Evolutionary conservation across 2,888 invertebrate genomes (phyloP).

Genomic region (Lottia scabra): DNA sequence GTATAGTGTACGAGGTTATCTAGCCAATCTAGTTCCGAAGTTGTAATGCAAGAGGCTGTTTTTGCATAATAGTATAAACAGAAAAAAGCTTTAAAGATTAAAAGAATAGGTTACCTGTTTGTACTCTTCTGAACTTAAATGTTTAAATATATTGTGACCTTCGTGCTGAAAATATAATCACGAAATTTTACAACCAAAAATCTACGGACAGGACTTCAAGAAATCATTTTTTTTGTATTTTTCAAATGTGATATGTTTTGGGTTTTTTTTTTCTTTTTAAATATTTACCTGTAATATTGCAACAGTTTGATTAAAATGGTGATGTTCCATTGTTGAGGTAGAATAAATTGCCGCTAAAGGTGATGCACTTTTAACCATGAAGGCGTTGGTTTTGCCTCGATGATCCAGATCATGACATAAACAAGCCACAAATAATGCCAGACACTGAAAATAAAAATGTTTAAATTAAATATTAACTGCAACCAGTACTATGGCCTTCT

Average conservation of each 20-base stretch:
- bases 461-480: background rate
- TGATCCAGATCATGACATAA: constrained; percentile 90
- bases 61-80: no score
- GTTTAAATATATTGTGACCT: constrained; percentile 86
- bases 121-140: constrained; percentile 79
- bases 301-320: constrained; percentile 89
- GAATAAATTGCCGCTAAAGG: constrained; percentile 87
- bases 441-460: constrained; percentile 72
- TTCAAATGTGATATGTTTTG: no score
- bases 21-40: no score
- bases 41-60: no score
- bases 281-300: constrained; percentile 78
- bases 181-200: background rate
- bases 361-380: constrained; percentile 85
- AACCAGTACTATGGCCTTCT: no score
- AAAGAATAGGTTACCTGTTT: constrained; percentile 71
- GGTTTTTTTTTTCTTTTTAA: no score
- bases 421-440: constrained; percentile 83
- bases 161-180: constrained; percentile 74
- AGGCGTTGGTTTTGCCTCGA: constrained; percentile 87
- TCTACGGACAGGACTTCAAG: no score
- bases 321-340: constrained; percentile 88
- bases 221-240: no score
- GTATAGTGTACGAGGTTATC: no score
- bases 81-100: no score